phyloP scores from a whole-genome alignment of 2,888 invertebrate genomes.

The Chymomyza fuscimana region DNA sequence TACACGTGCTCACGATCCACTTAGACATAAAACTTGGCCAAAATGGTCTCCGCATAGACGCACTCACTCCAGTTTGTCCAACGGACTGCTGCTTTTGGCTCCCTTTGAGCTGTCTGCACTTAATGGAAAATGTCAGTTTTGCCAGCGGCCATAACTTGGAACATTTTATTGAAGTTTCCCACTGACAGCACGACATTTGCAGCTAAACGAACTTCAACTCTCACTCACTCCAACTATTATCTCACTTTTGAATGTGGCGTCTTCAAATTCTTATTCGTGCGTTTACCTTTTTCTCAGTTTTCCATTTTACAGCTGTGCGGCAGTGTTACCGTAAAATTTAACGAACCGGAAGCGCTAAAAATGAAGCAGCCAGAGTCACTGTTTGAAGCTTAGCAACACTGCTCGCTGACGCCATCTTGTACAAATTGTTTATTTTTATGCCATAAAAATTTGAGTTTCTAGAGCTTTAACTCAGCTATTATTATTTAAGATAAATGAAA shows the following conservation, averaged over 20 bases:
- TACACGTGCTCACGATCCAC: constrained; percentile 23
- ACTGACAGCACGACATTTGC: constrained; percentile 8
- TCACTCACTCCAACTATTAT: constrained; percentile 28
- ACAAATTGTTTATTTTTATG: constrained; percentile 10
- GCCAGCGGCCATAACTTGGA: constrained; percentile 50
- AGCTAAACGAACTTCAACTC: constrained; percentile 25
- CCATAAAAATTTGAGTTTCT: not conserved
- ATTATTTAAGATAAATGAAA: not conserved
- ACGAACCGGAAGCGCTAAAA: constrained; percentile 71
- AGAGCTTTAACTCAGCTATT: not conserved
- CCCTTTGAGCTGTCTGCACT: constrained; percentile 64
- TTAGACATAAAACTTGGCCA: constrained; percentile 52
- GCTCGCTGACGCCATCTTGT: not conserved
- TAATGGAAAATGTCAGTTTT: constrained; percentile 76
- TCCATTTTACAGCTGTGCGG: constrained; percentile 6
- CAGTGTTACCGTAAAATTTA: constrained; percentile 55
- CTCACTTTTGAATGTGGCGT: not conserved
- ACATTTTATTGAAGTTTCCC: constrained; percentile 67
- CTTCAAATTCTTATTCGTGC: not conserved
- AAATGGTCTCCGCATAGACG: constrained; percentile 23
- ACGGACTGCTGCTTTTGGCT: constrained; percentile 26
- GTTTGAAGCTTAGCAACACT: not conserved
- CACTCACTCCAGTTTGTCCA: constrained; percentile 31
- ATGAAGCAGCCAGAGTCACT: constrained; percentile 31
- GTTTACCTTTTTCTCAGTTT: constrained; percentile 5